These are phyloP conservation scores for Atrina japonica DNA, from an alignment of 2,888 invertebrate genomes.

Conservation along the genomic window DNA sequence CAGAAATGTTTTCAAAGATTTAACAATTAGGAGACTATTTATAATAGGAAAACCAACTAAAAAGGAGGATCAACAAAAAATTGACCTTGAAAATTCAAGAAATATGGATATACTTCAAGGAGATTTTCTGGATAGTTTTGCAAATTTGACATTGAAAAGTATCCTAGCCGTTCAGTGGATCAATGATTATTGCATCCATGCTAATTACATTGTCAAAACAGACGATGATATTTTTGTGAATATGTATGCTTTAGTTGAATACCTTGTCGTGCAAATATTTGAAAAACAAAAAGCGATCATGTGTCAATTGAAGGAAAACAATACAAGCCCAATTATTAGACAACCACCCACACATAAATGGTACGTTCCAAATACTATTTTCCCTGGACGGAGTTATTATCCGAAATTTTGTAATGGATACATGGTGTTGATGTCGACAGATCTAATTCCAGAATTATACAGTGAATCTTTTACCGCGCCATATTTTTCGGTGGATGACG, in stretches of 20 bases:
- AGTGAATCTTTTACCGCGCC: constrained; percentile 60
- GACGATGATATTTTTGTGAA: constrained; percentile 71
- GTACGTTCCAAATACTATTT: constrained; percentile 60
- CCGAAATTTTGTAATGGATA: constrained; percentile 77
- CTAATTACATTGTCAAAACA: constrained; percentile 58
- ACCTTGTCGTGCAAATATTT: constrained; percentile 54
- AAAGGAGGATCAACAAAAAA: constrained; percentile 50
- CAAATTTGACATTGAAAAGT: constrained; percentile 58
- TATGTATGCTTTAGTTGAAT: constrained; percentile 59
- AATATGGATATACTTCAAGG: constrained; percentile 59
- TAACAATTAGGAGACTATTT: constrained; percentile 50
- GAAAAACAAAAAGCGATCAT: constrained; percentile 48
- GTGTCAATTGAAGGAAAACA: constrained; percentile 58
- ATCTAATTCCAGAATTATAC: constrained; percentile 65
- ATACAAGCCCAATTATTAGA: constrained; percentile 59
- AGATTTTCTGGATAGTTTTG: constrained; percentile 53
- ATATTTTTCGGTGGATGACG: constrained; percentile 75
- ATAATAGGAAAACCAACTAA: constrained; percentile 53
- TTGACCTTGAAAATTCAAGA: constrained; percentile 55
- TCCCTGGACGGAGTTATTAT: constrained; percentile 57
- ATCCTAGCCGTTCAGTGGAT: constrained; percentile 58
- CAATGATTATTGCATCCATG: constrained; percentile 44
- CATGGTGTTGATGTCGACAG: constrained; percentile 63
- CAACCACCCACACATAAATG: constrained; percentile 58
- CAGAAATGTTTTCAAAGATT: constrained; percentile 34